Percentiles rank a stretch among this genome's conserved stretches.
Evolutionary conservation across 2,797 vertebrate genomes (phyloP).

Genomic region (Thunnus albacares): DNA sequence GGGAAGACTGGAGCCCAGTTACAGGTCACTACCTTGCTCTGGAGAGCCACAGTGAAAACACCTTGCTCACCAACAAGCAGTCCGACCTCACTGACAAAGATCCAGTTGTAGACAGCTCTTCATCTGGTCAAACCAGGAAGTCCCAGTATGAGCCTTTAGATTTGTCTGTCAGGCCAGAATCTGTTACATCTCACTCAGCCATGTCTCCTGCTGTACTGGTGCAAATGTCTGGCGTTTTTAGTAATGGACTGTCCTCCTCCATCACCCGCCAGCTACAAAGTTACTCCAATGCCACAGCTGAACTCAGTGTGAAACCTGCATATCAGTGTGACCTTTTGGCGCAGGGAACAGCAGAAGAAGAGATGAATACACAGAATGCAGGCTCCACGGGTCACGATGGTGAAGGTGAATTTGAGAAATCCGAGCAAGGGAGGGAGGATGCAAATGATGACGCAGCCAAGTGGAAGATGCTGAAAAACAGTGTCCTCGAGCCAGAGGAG

Average conservation of each 20-base stretch:
- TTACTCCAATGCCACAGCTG: slow-evolving; percentile 63
- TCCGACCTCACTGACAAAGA: slow-evolving; percentile 81
- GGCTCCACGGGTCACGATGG: slow-evolving; percentile 51
- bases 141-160: slow-evolving; percentile 95
- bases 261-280: slow-evolving; percentile 63
- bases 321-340: slow-evolving; percentile 88
- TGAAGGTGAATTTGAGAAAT: slow-evolving; percentile 65
- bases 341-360: slow-evolving; percentile 87
- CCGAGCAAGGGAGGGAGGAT: slow-evolving; percentile 74
- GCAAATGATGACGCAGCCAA: slow-evolving; percentile 78
- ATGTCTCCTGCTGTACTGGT: slow-evolving; percentile 71
- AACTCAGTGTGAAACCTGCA: slow-evolving; percentile 60
- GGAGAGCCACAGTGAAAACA: slow-evolving; percentile 83
- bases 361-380: slow-evolving; percentile 51
- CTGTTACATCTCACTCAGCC: slow-evolving; percentile 67
- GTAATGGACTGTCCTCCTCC: slow-evolving; percentile 78
- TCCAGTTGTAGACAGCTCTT: slow-evolving; percentile 62
- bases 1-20: slow-evolving; percentile 84
- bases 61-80: slow-evolving; percentile 67
- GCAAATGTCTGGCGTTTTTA: slow-evolving; percentile 83
- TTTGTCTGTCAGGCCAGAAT: slow-evolving; percentile 92
- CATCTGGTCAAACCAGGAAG: slow-evolving; percentile 85
- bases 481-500: slow-evolving; percentile 74
- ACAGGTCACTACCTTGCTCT: slow-evolving; percentile 88
- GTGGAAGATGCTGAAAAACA: slow-evolving; percentile 70